phyloP scores from a whole-genome alignment of 1,140 invertebrate species.

The Macrobrachium rosenbergii region DNA sequence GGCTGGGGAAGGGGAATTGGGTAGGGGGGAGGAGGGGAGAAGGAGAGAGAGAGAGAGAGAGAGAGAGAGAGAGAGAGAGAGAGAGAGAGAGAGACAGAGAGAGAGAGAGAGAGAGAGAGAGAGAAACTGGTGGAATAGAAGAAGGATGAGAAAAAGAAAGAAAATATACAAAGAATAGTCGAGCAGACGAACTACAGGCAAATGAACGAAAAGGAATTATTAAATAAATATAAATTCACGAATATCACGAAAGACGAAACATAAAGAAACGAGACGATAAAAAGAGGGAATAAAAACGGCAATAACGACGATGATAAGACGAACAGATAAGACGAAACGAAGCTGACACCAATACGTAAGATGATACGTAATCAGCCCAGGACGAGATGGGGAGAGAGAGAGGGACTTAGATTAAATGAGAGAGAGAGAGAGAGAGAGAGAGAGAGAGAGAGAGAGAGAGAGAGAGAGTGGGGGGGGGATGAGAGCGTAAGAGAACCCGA shows the following conservation, averaged over 20 bases:
- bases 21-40: background rate
- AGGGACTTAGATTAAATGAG: background rate
- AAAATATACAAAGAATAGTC: background rate
- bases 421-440: constrained; percentile 11
- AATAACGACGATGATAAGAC: background rate
- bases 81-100: background rate
- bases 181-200: too few species aligned
- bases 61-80: background rate
- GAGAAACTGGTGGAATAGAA: background rate
- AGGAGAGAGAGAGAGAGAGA: too few species aligned
- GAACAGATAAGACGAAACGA: background rate
- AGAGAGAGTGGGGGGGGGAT: background rate
- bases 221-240: background rate
- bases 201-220: background rate
- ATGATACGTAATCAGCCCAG: background rate
- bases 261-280: background rate
- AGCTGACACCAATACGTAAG: background rate
- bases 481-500: background rate
- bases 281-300: background rate
- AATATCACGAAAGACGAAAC: background rate
- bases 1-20: background rate
- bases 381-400: background rate
- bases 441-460: constrained; percentile 40
- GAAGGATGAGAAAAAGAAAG: background rate
- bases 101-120: too few species aligned